Evolutionary conservation across 2,113 vertebrate genomes (phyloP), one percentile per base, ranked within the genome.

Genomic region (Lipophrys pholis): DNA sequence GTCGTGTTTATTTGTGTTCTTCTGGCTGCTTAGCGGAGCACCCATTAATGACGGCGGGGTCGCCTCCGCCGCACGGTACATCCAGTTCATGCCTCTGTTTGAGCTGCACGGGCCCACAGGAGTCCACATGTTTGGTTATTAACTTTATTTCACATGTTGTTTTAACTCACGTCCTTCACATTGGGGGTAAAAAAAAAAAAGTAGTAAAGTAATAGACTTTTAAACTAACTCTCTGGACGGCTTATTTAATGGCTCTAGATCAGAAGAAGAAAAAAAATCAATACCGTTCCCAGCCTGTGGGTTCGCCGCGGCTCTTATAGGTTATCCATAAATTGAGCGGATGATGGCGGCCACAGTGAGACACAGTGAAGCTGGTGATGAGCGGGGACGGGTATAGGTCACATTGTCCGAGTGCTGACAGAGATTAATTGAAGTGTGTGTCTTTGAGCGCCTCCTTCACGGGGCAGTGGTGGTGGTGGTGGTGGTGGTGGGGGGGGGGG

Each of bases 291-390:
- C 84, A 78, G 17, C 87, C 82, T 70, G 45, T 67, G 55, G 57
- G 59, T 74, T 74, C 66, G 48, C 70, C 30, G 12, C 66, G 41
- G 63, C 77, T 59, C 55, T 76, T 73, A 81, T 73, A 80, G 87
- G 76, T 82, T 74, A 85, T 85, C 85, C 74, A 91, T 91, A 88
- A 76, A 89, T 91, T 73, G 80, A 91, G 74, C 60, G 40, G 58
- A 66, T 58, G 76, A 74, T 72, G 61, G 73, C 65, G 46, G n/a
- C n/a, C n/a, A n/a, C n/a, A n/a, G n/a, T n/a, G n/a, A n/a, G n/a
- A n/a, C n/a, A n/a, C n/a, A n/a, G n/a, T n/a, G 81, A 78, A 65
- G 66, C 63, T 76, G 53, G 82, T 89, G 73, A 87, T 66, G 74
- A 83, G 74, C 67, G 70, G 73, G 80, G 85, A 83, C 85, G 79